Evolutionary conservation across 2,113 vertebrate species (phyloP), one percentile per base, ranked within the genome.

Genomic region (Cyprinodon tularosa): DNA sequence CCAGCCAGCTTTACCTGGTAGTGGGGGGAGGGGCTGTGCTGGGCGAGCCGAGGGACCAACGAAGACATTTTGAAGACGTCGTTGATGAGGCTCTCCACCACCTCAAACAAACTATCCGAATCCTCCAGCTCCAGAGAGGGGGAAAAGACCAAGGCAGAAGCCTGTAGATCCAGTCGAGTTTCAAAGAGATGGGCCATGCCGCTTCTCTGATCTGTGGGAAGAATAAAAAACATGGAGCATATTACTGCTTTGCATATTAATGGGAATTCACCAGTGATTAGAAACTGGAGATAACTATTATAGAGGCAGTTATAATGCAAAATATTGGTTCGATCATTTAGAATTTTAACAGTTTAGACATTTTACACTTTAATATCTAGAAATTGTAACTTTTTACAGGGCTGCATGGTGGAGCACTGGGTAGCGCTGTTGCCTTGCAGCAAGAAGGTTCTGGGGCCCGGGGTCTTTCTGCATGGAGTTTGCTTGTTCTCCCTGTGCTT

Each of bases 1-100:
- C 36, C 37, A 50, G 71, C 11, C 15, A n/a, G n/a, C 48, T 47
- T 47, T 94, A 98, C 97, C 97, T 98, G 97, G 82, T 99, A 99
- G 89, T 97, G 94, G 15, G 89, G 92, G 66, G 71, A 92, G 15
- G 80, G 70, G 0, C 76, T 88, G 74, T 94, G 90, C 39, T 88
- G 6, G 0, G 95, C 93, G 14, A 99, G 87, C 17, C 96, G 93
- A 0, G 95, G 95, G 59, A 99, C 94, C 80, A 98, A 78, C 0
- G 97, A 95, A 0, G 96, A 94, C 4, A 95, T 92, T 42, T 73
- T 86, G 86, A 95, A 99, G 77, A 97, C 86, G 47, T 95, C 93
- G 2, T 70, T 93, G 72, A 97, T 66, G 2, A 99, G 93, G 61
- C 86, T 75, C 50, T 98, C 95, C 20, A 98, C 62, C 29, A 95